These are phyloP conservation scores for Drosophila burlai DNA, from an alignment of 1,140 invertebrate species.

Conservation along the genomic window DNA sequence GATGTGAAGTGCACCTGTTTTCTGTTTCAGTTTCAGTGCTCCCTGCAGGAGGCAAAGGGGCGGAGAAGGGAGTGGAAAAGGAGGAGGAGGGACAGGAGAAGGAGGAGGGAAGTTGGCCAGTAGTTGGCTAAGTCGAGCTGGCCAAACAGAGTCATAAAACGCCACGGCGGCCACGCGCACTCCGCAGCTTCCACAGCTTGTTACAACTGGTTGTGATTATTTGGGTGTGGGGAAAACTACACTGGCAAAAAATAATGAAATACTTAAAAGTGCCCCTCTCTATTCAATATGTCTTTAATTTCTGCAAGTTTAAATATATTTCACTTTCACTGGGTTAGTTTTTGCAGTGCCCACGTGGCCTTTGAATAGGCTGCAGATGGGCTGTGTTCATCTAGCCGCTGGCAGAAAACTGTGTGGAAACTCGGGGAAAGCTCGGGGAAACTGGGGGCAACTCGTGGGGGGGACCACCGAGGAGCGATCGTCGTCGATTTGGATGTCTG, in stretches of 20 bases:
- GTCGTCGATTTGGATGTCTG: constrained; percentile 49
- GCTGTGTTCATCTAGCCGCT: constrained; percentile 42
- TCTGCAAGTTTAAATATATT: no score
- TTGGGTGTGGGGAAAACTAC: background rate
- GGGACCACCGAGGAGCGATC: constrained; percentile 70
- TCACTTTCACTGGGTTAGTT: background rate
- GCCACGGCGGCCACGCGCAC: constrained; percentile 69
- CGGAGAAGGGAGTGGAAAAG: no score
- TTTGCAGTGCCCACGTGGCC: background rate
- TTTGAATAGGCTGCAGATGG: constrained; percentile 37
- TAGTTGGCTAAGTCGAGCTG: constrained; percentile 30
- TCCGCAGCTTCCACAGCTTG: constrained; percentile 58
- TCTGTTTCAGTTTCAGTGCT: constrained; percentile 44
- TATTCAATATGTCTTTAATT: background rate
- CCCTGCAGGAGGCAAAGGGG: background rate
- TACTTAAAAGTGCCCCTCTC: background rate
- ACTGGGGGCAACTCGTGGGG: background rate
- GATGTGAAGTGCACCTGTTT: constrained; percentile 84
- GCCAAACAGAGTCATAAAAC: constrained; percentile 82
- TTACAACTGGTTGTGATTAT: constrained; percentile 72
- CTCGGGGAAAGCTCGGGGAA: background rate
- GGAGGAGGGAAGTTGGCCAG: background rate
- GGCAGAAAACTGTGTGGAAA: constrained; percentile 33
- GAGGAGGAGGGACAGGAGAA: background rate
- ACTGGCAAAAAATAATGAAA: constrained; percentile 6